Evolutionary conservation across 1,140 invertebrate genomes (phyloP).

Genomic region (Drosophila miranda): DNA sequence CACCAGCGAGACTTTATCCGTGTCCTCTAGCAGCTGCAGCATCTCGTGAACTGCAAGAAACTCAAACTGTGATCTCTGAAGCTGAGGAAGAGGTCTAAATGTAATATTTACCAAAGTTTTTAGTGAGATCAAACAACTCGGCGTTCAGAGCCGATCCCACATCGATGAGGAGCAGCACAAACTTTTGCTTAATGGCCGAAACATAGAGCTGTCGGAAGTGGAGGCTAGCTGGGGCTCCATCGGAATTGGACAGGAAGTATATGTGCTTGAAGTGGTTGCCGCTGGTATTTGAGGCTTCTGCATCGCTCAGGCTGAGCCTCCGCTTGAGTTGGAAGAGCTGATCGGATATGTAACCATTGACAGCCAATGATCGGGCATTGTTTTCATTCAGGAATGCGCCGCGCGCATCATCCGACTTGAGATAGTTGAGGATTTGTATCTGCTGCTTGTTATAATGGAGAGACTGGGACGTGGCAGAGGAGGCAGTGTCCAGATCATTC

Average conservation of each 20-base stretch:
- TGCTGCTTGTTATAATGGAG: slow-evolving; percentile 77
- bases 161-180: slow-evolving; percentile 86
- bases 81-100: background rate
- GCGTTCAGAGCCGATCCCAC: slow-evolving; percentile 86
- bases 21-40: slow-evolving; percentile 73
- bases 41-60: slow-evolving; percentile 82
- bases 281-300: slow-evolving; percentile 30
- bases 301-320: slow-evolving; percentile 47
- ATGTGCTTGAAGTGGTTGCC: slow-evolving; percentile 82
- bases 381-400: slow-evolving; percentile 66
- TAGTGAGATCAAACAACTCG: slow-evolving; percentile 85
- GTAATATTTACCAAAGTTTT: slow-evolving; percentile 83
- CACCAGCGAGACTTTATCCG: slow-evolving; percentile 85
- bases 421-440: slow-evolving; percentile 78
- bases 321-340: slow-evolving; percentile 57
- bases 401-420: slow-evolving; percentile 63
- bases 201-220: slow-evolving; percentile 83
- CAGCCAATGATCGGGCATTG: slow-evolving; percentile 68
- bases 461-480: slow-evolving; percentile 14
- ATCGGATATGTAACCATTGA: slow-evolving; percentile 68
- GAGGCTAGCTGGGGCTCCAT: slow-evolving; percentile 80
- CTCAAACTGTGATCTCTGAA: background rate
- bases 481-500: slow-evolving; percentile 22
- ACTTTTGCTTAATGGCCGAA: slow-evolving; percentile 81
- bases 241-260: slow-evolving; percentile 83